Evolutionary conservation across 2,113 vertebrate species (phyloP).

Genomic region (Climacteris rufus): DNA sequence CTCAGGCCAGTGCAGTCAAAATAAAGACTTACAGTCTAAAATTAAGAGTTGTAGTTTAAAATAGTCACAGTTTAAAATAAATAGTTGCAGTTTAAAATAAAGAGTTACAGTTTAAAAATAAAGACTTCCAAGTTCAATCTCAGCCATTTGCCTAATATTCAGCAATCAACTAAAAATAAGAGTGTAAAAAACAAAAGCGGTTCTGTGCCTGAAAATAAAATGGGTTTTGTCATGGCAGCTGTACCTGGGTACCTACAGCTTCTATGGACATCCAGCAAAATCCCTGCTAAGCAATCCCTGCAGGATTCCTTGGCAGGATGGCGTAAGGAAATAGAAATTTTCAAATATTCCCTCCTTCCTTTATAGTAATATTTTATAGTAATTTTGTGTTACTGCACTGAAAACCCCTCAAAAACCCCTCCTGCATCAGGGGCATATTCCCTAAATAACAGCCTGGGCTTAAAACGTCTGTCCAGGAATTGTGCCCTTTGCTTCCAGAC

Average conservation of each 20-base stretch:
- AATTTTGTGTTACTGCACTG: not conserved
- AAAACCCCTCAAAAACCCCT: not conserved
- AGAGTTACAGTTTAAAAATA: not conserved
- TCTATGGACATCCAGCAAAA: not conserved
- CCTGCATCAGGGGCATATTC: not conserved
- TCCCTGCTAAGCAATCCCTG: not conserved
- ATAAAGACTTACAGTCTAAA: not conserved
- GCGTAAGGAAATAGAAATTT: not conserved
- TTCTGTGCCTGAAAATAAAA: not conserved
- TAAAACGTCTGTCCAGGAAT: slow-evolving; percentile 35
- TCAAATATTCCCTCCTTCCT: not conserved
- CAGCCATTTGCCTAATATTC: not conserved
- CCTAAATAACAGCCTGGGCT: not conserved
- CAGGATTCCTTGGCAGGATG: not conserved
- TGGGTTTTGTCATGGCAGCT: not conserved
- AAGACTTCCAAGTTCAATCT: not conserved
- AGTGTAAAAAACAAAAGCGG: not conserved
- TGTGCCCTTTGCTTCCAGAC: slow-evolving; percentile 56
- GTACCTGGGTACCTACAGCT: not conserved
- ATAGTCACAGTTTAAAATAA: not conserved
- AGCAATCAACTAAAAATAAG: not conserved
- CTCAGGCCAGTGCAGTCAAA: not conserved
- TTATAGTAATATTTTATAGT: not conserved
- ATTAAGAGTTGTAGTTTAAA: not conserved
- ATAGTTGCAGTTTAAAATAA: not conserved